Percentiles rank a stretch among this genome's conserved stretches.
Evolutionary conservation across 2,888 invertebrate genomes (phyloP).

Genomic region (Criorhina ranunculi): DNA sequence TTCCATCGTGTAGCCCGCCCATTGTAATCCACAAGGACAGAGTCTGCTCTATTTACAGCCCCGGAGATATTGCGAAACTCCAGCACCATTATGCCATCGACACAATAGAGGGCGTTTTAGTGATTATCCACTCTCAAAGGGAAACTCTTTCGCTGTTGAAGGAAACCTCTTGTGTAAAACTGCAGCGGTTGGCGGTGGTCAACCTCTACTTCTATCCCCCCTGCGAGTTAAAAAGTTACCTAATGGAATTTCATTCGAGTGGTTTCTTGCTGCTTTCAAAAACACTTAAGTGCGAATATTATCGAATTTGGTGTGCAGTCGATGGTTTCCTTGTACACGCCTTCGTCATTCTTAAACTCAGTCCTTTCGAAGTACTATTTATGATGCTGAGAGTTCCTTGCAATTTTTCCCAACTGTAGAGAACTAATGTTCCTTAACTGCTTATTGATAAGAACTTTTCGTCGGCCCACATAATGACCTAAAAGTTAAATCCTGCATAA

Average conservation of each 20-base stretch:
- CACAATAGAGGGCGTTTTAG: conserved; percentile 65
- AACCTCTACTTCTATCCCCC: conserved; percentile 8
- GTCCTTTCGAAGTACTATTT: conserved; percentile 6
- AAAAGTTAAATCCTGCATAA: conserved; percentile 25
- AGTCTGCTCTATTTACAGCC: conserved; percentile 35
- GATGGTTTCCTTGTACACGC: conserved; percentile 40
- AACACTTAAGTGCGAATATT: conserved; percentile 71
- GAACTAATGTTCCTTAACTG: conserved; percentile 34
- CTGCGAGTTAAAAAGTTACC: conserved; percentile 53
- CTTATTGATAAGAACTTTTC: conserved; percentile 41
- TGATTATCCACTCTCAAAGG: conserved; percentile 69
- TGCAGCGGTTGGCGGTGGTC: conserved; percentile 50
- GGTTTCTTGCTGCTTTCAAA: conserved; percentile 21
- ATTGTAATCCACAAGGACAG: conserved; percentile 41
- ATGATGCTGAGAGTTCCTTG: background rate
- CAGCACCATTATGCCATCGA: conserved; percentile 53
- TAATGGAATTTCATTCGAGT: conserved; percentile 73
- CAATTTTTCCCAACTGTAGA: background rate
- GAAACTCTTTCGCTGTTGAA: conserved; percentile 35
- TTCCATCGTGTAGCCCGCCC: conserved; percentile 25
- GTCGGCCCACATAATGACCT: conserved; percentile 23
- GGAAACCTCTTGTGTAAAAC: conserved; percentile 46
- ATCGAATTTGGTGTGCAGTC: conserved; percentile 72
- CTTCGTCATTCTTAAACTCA: conserved; percentile 18
- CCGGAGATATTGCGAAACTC: conserved; percentile 58